Evolutionary conservation across 2,888 invertebrate species (phyloP).

Genomic region (Drosophila mimetica): DNA sequence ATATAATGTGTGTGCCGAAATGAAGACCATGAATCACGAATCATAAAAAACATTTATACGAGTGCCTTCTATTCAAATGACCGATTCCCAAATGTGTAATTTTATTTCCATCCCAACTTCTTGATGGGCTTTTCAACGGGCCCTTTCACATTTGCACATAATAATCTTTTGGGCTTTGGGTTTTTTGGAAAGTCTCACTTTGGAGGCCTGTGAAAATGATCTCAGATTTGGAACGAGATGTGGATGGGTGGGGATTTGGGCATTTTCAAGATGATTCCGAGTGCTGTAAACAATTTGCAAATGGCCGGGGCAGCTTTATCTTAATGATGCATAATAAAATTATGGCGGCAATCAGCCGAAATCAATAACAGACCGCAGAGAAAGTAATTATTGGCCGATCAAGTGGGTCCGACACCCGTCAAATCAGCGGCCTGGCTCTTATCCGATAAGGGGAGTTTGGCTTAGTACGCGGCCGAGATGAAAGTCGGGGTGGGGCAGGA

Average conservation of each 20-base stretch:
- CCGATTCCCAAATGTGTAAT: conserved; percentile 17
- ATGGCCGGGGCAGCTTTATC: conserved; percentile 58
- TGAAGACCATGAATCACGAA: conserved; percentile 12
- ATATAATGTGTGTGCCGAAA: conserved; percentile 13
- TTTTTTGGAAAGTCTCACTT: conserved; percentile 27
- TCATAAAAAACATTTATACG: background rate
- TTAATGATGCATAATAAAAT: conserved; percentile 74
- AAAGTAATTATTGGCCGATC: conserved; percentile 74
- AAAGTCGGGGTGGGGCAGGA: conserved; percentile 58
- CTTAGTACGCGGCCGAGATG: conserved; percentile 61
- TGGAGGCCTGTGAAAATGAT: conserved; percentile 54
- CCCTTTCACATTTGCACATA: conserved; percentile 75
- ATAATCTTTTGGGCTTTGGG: conserved; percentile 32
- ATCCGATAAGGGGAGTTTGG: conserved; percentile 58
- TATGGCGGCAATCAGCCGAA: conserved; percentile 66
- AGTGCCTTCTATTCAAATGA: conserved; percentile 20
- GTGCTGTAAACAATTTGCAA: conserved; percentile 68
- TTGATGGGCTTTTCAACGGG: conserved; percentile 14
- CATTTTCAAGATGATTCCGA: conserved; percentile 35
- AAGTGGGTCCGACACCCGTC: conserved; percentile 53
- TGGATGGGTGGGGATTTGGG: conserved; percentile 39
- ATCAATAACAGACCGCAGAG: conserved; percentile 71
- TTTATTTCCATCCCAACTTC: conserved; percentile 22
- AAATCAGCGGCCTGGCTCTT: conserved; percentile 38
- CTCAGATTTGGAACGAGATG: conserved; percentile 27